Conservation (phyloP, 2,797 vertebrate genomes). For the Numenius phaeopus region DNA sequence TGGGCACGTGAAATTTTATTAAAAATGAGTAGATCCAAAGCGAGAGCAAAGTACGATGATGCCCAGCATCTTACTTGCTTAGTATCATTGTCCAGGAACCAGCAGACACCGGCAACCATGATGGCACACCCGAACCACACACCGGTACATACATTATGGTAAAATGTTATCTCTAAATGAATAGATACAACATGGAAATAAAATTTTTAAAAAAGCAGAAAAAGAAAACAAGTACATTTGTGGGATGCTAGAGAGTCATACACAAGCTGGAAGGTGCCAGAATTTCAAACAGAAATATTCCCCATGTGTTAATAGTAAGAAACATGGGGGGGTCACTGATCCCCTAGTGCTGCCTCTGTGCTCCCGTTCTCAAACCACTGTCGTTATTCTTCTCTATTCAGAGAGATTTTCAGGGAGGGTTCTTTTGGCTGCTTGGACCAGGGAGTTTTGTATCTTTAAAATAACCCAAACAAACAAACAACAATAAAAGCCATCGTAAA, state of each 20-base stretch:
- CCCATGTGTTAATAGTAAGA: not conserved
- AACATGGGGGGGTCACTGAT: not conserved
- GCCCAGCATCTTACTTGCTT: constrained; percentile 20
- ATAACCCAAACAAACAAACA: not conserved
- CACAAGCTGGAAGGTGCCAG: not conserved
- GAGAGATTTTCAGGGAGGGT: not conserved
- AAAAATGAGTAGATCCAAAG: constrained; percentile 34
- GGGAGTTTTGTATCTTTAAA: not conserved
- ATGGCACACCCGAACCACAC: not conserved
- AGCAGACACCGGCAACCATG: not conserved
- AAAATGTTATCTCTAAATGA: not conserved
- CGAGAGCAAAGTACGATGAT: not conserved
- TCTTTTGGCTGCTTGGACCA: not conserved
- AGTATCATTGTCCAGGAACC: not conserved
- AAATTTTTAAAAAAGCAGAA: not conserved
- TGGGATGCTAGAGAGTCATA: not conserved
- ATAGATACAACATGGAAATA: not conserved
- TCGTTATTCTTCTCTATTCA: not conserved
- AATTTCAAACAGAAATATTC: not conserved
- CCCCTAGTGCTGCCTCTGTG: not conserved
- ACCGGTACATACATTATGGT: fast-evolving
- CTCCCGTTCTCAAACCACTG: not conserved
- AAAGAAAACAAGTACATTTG: not conserved
- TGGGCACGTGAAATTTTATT: not conserved
- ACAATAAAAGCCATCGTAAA: not conserved